Evolutionary conservation across 2,888 invertebrate species (phyloP).

Genomic region (Mycogona germanica): DNA sequence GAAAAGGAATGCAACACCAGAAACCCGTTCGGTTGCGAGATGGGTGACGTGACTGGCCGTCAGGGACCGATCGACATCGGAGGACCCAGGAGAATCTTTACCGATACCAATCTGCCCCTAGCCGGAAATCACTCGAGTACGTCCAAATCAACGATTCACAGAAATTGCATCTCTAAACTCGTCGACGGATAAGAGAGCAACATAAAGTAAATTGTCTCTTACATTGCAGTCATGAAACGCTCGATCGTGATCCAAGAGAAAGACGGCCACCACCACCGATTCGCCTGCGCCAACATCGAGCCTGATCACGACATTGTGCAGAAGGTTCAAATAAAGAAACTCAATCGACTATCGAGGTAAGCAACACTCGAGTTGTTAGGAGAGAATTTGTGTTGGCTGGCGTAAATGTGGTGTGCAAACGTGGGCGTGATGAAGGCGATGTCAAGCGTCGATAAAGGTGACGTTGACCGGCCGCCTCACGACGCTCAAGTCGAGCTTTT

Average conservation of each 20-base stretch:
- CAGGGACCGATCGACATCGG: conserved; percentile 75
- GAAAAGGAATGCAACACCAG: conserved; percentile 73
- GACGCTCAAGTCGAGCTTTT: too few relatives aligned
- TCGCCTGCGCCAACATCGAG: conserved; percentile 83
- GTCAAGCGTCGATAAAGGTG: too few relatives aligned
- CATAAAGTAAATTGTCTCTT: conserved; percentile 18
- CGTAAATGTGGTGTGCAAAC: too few relatives aligned
- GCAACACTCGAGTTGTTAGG: background rate
- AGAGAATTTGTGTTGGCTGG: too few relatives aligned
- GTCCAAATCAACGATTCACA: conserved; percentile 15
- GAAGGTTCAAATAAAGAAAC: conserved; percentile 72
- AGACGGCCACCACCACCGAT: conserved; percentile 49
- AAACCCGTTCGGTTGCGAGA: conserved; percentile 78
- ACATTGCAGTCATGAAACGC: conserved; percentile 59
- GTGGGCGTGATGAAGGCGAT: too few relatives aligned
- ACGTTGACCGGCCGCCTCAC: too few relatives aligned
- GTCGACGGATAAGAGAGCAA: background rate
- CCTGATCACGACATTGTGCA: conserved; percentile 83
- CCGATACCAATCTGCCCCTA: conserved; percentile 77
- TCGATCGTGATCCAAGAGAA: conserved; percentile 74
- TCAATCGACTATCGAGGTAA: conserved; percentile 79
- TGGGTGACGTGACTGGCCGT: conserved; percentile 77
- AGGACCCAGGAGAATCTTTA: conserved; percentile 56
- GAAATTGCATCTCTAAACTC: background rate
- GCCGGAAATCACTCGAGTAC: conserved; percentile 34